phyloP scores from a whole-genome alignment of 2,888 invertebrate genomes.

The Agonum fuliginosum region DNA sequence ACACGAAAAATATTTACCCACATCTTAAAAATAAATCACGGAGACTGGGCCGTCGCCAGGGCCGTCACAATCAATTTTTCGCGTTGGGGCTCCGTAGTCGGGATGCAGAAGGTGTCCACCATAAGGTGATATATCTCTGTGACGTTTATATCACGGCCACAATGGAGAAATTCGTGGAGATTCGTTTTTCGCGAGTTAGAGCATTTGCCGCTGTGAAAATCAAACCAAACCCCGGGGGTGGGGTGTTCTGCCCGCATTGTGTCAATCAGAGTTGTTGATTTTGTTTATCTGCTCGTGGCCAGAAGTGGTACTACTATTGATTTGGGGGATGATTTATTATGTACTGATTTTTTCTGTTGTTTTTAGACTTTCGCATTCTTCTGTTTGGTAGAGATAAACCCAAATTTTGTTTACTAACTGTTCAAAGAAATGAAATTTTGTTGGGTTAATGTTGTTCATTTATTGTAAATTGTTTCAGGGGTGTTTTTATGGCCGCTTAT shows the following conservation, averaged over 20 bases:
- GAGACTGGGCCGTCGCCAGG: neutral
- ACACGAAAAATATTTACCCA: conserved; percentile 30
- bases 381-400: no score
- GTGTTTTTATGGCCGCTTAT: no score
- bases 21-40: conserved; percentile 30
- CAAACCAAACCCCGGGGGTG: no score
- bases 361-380: no score
- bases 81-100: neutral
- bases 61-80: conserved; percentile 32
- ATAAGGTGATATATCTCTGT: conserved; percentile 46
- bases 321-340: neutral
- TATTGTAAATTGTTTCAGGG: no score
- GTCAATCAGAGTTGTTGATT: conserved; percentile 42
- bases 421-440: no score
- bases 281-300: conserved; percentile 14
- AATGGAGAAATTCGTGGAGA: conserved; percentile 6
- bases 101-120: conserved; percentile 7
- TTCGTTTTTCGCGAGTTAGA: neutral
- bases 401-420: no score
- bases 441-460: no score
- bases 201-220: neutral
- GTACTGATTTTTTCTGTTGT: no score
- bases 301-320: conserved; percentile 8
- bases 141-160: conserved; percentile 57
- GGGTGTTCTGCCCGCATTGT: neutral